Evolutionary conservation across 2,113 vertebrate species (phyloP), one percentile per base, ranked within the genome.

Genomic region (Pangasianodon hypophthalmus): DNA sequence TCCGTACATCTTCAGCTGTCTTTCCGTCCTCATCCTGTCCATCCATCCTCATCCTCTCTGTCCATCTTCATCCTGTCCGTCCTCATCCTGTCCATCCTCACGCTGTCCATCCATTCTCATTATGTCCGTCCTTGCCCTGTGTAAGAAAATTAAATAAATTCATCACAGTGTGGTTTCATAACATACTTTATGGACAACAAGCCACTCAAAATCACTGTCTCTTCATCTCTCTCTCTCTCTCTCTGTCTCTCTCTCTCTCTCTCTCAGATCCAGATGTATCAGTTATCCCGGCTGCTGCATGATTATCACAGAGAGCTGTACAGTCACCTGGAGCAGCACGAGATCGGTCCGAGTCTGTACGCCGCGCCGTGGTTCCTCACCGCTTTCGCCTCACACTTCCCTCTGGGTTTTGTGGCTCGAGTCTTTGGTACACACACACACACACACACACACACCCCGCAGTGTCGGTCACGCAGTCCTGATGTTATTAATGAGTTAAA

Each of bases 311-410:
- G 98, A 85, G 97, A 97, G 41, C 94, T 99, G 83, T 99, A 99
- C 95, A 96, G 95, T 91, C 98, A 99, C 92, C 95, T 99, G 10
- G 98, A 99, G 94, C 98, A 98, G 92, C 96, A 99, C 87, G 98
- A 99, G 93, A 98, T 99, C 95, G 97, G 97, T 91, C 98, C 98
- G 50, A 99, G 98, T 88, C 98, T 99, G 80, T 99, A 99, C 77
- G 98, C 98, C 6, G 98, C 98, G 0, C 98, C 98, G 0, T 99
- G 98, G 98, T 99, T 99, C 94, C 98, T 99, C 91, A 99, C 98
- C 0, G 93, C 99, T 73, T 99, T 99, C 0, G 98, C 98, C 88
- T 99, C 98, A 14, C 98, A 99, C 37, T 99, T 99, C 94, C 96
- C 98, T 3, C 93, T 99, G 62, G 97, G 97, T 93, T 99, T 99